A percentile compares a stretch with the other conserved stretches of the same genome.
Conservation (phyloP, 2,888 invertebrate species). For the Watsonalla cultraria region DNA sequence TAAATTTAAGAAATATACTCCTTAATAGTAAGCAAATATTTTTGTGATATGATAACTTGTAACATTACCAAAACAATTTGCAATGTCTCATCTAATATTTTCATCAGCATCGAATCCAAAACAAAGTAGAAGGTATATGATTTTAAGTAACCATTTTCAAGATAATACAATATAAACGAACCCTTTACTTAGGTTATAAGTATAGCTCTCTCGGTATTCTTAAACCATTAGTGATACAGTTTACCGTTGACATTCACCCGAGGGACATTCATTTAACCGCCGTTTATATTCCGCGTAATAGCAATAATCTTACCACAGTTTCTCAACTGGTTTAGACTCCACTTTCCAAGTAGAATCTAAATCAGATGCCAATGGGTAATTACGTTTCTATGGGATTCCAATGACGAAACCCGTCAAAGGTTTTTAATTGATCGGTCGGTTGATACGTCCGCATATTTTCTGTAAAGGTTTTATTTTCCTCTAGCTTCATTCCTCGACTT, state of each 20-base stretch:
- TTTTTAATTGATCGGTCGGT: not conserved
- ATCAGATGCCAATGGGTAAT: not conserved
- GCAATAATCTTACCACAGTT: slow-evolving; percentile 5
- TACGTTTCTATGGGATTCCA: not conserved
- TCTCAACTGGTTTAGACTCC: not conserved
- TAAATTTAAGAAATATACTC: too few relatives aligned
- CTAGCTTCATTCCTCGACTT: too few relatives aligned
- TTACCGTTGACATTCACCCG: slow-evolving; percentile 3
- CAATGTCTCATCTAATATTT: too few relatives aligned
- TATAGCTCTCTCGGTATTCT: not conserved
- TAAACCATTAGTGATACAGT: not conserved
- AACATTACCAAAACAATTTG: too few relatives aligned
- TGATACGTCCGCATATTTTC: not conserved
- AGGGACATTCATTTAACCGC: slow-evolving; percentile 7
- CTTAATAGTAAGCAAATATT: too few relatives aligned
- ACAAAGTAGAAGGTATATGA: not conserved
- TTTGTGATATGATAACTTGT: too few relatives aligned
- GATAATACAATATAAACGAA: not conserved
- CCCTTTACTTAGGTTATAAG: not conserved
- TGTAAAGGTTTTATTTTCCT: too few relatives aligned
- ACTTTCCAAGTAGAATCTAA: not conserved
- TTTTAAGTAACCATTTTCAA: not conserved
- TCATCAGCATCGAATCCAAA: too few relatives aligned
- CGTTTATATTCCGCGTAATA: slow-evolving; percentile 8
- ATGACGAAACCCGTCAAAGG: not conserved